These are phyloP conservation scores for Zophobas morio DNA, from an alignment of 1,140 invertebrate species.

Conservation along the genomic window DNA sequence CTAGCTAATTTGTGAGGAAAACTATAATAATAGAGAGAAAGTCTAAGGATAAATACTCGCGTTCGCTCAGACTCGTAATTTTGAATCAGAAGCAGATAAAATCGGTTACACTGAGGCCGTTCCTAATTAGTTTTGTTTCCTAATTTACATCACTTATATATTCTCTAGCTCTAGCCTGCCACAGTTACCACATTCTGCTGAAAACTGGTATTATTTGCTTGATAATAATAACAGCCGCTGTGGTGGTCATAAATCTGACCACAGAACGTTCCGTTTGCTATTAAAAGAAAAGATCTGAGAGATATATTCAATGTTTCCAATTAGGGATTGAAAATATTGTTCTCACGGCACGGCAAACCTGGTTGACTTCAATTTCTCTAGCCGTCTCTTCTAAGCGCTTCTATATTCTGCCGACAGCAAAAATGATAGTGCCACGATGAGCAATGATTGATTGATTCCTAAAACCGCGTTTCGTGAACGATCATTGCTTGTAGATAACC, in stretches of 20 bases:
- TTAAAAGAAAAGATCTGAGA: conserved; percentile 31
- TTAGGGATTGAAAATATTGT: conserved; percentile 41
- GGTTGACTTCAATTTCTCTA: conserved; percentile 37
- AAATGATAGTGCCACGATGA: conserved; percentile 30
- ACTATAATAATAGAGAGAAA: no score
- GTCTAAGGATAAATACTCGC: no score
- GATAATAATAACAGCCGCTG: conserved; percentile 1
- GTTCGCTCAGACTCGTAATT: no score
- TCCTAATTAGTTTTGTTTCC: no score
- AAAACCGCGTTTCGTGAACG: conserved; percentile 31
- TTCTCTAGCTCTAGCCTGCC: no score
- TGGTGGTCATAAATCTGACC: conserved; percentile 7
- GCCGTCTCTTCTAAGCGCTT: conserved; percentile 21
- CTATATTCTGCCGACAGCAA: conserved; percentile 28
- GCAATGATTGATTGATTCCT: conserved; percentile 37
- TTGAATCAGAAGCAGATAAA: no score
- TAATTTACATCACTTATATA: no score
- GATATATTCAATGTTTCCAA: conserved; percentile 28
- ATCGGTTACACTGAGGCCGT: no score
- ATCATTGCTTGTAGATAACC: conserved; percentile 19
- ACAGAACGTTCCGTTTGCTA: conserved; percentile 13
- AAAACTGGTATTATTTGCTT: no score
- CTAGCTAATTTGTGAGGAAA: no score
- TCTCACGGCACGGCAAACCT: conserved; percentile 28
- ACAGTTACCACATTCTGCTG: no score